phyloP scores from a whole-genome alignment of 1,140 invertebrate genomes.

The Helicoverpa armigera region DNA sequence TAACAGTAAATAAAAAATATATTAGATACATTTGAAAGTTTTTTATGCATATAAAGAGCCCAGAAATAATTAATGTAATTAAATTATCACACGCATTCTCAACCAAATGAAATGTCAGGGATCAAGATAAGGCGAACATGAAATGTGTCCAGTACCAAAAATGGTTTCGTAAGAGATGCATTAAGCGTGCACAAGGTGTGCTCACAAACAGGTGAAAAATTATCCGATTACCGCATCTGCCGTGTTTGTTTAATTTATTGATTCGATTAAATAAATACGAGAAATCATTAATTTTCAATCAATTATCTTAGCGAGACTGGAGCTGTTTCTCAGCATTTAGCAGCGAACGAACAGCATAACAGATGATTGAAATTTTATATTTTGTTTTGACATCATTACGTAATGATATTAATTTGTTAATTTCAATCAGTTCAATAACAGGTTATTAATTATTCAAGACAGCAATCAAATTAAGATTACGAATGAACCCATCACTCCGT shows the following conservation, averaged over 20 bases:
- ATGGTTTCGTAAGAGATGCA: constrained; percentile 56
- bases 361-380: too few species aligned
- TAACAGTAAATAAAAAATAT: too few species aligned
- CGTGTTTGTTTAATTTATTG: constrained; percentile 32
- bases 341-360: neutral
- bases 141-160: constrained; percentile 64
- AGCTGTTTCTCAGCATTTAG: neutral
- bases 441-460: neutral
- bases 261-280: constrained; percentile 40
- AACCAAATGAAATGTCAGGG: constrained; percentile 52
- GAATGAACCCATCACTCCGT: constrained; percentile 6
- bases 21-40: neutral
- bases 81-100: constrained; percentile 35
- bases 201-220: constrained; percentile 65
- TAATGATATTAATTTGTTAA: neutral
- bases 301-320: constrained; percentile 3
- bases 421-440: neutral
- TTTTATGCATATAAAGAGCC: neutral
- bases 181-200: constrained; percentile 64
- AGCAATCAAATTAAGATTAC: constrained; percentile 17
- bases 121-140: constrained; percentile 63
- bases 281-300: neutral
- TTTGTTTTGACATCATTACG: too few species aligned
- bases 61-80: constrained; percentile 13
- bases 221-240: constrained; percentile 63